Conservation (phyloP, 2,888 invertebrate species). For the Polylopha cassiicola region DNA sequence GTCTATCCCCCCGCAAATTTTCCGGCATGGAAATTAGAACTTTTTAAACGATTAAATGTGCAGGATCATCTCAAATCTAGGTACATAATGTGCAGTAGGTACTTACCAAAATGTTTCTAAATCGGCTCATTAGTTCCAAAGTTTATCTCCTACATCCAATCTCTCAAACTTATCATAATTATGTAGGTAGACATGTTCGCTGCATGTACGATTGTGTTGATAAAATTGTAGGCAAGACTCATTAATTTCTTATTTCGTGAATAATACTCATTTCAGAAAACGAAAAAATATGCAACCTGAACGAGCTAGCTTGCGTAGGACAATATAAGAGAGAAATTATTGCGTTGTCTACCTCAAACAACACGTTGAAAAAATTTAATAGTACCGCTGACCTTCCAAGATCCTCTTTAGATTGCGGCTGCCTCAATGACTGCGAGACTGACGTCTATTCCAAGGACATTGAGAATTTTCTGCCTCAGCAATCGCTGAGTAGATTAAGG, state of each 20-base stretch:
- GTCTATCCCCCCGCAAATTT: too few relatives aligned
- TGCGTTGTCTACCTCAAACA: conserved; percentile 42
- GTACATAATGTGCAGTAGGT: too few relatives aligned
- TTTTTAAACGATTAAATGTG: too few relatives aligned
- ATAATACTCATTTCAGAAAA: conserved; percentile 34
- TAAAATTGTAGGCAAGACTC: too few relatives aligned
- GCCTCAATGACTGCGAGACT: conserved; percentile 55
- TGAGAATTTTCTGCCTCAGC: conserved; percentile 40
- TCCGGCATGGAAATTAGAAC: too few relatives aligned
- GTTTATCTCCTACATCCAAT: too few relatives aligned
- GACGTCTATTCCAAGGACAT: conserved; percentile 53
- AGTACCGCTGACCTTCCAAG: conserved; percentile 39
- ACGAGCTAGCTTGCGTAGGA: conserved; percentile 52
- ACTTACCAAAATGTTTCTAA: too few relatives aligned
- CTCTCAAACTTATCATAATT: too few relatives aligned
- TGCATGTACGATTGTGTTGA: too few relatives aligned
- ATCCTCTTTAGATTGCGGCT: conserved; percentile 52
- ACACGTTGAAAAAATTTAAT: conserved; percentile 35
- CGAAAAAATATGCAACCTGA: conserved; percentile 55
- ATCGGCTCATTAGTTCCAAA: too few relatives aligned
- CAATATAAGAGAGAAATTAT: conserved; percentile 50
- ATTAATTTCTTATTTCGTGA: conserved; percentile 18
- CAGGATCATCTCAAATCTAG: too few relatives aligned
- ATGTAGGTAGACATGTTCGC: too few relatives aligned
- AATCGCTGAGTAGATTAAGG: conserved; percentile 41